Conservation (phyloP, 2,888 invertebrate genomes). For the Caenorhabditis panamensis region DNA sequence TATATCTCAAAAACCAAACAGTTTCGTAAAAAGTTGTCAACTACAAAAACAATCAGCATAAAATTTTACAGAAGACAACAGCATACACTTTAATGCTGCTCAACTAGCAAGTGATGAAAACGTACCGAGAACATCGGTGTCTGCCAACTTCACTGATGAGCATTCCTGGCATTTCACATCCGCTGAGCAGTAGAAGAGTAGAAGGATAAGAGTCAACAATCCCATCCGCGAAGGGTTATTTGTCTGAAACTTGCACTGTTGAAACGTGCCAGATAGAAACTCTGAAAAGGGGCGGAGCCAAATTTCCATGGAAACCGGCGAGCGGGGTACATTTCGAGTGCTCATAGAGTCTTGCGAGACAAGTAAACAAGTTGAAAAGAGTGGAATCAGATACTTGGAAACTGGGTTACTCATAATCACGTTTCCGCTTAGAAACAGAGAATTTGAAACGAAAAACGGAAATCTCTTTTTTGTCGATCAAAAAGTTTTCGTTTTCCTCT, state of each 20-base stretch:
- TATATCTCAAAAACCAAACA: too few relatives aligned
- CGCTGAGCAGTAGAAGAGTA: neutral
- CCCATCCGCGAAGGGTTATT: neutral
- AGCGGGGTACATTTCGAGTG: neutral
- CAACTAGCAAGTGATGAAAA: neutral
- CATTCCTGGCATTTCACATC: constrained; percentile 34
- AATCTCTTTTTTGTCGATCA: constrained; percentile 16
- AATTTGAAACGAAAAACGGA: neutral
- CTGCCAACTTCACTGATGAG: constrained; percentile 10
- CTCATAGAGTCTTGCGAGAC: neutral
- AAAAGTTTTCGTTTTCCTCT: constrained; percentile 39
- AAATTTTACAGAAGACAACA: neutral
- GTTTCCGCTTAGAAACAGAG: neutral
- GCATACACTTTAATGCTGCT: too few relatives aligned
- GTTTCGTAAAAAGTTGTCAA: too few relatives aligned
- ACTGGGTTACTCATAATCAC: neutral
- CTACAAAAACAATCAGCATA: too few relatives aligned
- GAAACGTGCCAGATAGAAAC: neutral
- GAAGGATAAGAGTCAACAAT: neutral
- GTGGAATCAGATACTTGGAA: neutral
- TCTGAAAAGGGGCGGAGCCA: constrained; percentile 30
- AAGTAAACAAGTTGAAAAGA: constrained; percentile 18
- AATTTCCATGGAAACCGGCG: constrained; percentile 13
- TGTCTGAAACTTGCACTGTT: constrained; percentile 8
- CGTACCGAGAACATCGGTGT: constrained; percentile 36